phyloP scores from a whole-genome alignment of 2,113 vertebrate species.

The Sylvicapra grimmia region DNA sequence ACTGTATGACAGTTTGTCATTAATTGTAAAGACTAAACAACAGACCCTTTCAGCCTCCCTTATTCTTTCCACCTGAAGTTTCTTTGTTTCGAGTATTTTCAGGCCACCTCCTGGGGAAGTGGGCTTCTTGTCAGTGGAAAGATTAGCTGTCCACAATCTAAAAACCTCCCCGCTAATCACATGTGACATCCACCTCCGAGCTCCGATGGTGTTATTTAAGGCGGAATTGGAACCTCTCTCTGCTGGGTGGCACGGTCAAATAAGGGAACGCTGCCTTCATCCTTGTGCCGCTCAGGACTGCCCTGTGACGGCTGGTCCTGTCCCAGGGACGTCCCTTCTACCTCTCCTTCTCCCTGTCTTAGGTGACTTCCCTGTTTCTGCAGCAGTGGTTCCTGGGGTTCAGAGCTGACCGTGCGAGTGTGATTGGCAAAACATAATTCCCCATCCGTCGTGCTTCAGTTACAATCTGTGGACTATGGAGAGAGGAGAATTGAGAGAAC shows the following conservation, averaged over 20 bases:
- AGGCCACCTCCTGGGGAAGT: conserved; percentile 73
- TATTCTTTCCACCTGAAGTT: conserved; percentile 68
- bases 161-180: conserved; percentile 74
- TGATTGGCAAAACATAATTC: not conserved
- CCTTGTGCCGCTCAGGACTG: not conserved
- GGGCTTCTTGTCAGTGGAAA: conserved; percentile 76
- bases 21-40: conserved; percentile 62
- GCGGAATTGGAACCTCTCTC: conserved; percentile 69
- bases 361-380: not conserved
- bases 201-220: conserved; percentile 72
- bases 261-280: not conserved
- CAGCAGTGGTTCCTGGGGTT: not conserved
- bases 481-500: not conserved
- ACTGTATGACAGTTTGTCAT: conserved; percentile 62
- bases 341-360: not conserved
- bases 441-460: not conserved
- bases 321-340: not conserved
- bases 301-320: not conserved
- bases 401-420: not conserved
- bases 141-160: conserved; percentile 75
- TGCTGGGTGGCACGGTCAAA: conserved; percentile 35
- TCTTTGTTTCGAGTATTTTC: conserved; percentile 73
- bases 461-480: not conserved
- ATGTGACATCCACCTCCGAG: conserved; percentile 65
- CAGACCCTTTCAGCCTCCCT: conserved; percentile 50